These are phyloP conservation scores for Bubo scandiacus DNA, from an alignment of 2,113 vertebrate species.

Conservation along the genomic window DNA sequence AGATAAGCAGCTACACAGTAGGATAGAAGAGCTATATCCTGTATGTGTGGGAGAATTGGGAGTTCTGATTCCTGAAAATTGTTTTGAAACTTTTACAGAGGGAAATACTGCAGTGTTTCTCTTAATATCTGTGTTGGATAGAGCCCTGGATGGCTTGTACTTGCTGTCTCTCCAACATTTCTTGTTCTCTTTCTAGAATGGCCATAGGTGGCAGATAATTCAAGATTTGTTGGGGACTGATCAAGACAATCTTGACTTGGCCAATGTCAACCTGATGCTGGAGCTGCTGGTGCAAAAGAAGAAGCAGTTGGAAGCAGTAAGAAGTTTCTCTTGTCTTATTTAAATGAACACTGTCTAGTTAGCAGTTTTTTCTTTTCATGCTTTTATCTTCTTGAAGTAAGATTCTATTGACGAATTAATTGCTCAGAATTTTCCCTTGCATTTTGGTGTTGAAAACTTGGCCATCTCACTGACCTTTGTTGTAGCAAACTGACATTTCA, in stretches of 20 bases:
- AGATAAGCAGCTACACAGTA: background rate
- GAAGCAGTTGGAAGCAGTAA: conserved; percentile 95
- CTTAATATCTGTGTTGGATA: background rate
- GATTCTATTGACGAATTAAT: background rate
- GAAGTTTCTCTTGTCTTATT: conserved; percentile 17
- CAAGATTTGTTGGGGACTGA: conserved; percentile 93
- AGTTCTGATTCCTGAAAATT: background rate
- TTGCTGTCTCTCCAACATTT: background rate
- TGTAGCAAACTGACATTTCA: background rate
- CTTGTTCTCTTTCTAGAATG: conserved; percentile 80
- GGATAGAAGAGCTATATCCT: background rate
- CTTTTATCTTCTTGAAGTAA: background rate
- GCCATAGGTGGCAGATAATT: conserved; percentile 95
- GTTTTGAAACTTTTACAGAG: background rate
- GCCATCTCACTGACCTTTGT: background rate
- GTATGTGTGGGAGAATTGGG: background rate
- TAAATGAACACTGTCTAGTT: background rate
- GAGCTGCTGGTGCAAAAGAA: conserved; percentile 97
- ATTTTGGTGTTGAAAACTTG: background rate
- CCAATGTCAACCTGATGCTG: conserved; percentile 97
- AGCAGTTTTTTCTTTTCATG: background rate
- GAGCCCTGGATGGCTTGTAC: background rate
- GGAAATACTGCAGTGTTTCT: background rate
- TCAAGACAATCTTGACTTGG: conserved; percentile 95
- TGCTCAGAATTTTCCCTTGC: background rate